Evolutionary conservation across 2,797 vertebrate genomes (phyloP).

Genomic region (Tinamus major): DNA sequence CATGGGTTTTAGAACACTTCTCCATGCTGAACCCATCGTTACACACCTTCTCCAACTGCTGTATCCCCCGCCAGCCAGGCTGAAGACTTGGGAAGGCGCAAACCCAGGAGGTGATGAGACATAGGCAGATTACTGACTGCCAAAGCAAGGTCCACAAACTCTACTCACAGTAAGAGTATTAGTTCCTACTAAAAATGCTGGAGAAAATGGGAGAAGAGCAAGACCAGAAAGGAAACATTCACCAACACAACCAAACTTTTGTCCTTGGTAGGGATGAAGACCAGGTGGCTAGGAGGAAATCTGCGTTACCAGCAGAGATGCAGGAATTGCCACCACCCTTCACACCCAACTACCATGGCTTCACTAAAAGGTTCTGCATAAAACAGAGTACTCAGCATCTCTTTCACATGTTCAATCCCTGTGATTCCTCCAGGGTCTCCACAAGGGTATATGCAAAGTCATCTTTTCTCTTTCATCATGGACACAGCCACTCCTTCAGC

Average conservation of each 20-base stretch:
- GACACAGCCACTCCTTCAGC: not conserved
- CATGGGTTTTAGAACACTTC: not conserved
- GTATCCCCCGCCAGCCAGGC: not conserved
- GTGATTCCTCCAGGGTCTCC: not conserved
- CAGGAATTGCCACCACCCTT: not conserved
- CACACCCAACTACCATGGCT: not conserved
- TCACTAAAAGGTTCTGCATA: not conserved
- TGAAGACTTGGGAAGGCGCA: conserved; percentile 1
- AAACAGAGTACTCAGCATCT: not conserved
- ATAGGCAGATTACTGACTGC: not conserved
- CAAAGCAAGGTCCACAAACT: not conserved
- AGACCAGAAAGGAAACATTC: not conserved
- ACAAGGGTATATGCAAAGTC: accelerated
- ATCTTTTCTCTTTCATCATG: not conserved
- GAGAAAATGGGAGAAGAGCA: not conserved
- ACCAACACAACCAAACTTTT: not conserved
- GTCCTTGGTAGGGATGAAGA: not conserved
- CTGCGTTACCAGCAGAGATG: accelerated
- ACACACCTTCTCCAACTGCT: not conserved
- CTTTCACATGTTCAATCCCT: not conserved
- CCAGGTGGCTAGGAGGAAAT: not conserved
- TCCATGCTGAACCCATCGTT: not conserved
- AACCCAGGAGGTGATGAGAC: not conserved
- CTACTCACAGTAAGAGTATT: not conserved
- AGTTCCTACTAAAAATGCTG: not conserved